Percentiles rank a stretch among this genome's conserved stretches.
Conservation (phyloP, 2,797 vertebrate species). For the Cossypha heuglini region DNA sequence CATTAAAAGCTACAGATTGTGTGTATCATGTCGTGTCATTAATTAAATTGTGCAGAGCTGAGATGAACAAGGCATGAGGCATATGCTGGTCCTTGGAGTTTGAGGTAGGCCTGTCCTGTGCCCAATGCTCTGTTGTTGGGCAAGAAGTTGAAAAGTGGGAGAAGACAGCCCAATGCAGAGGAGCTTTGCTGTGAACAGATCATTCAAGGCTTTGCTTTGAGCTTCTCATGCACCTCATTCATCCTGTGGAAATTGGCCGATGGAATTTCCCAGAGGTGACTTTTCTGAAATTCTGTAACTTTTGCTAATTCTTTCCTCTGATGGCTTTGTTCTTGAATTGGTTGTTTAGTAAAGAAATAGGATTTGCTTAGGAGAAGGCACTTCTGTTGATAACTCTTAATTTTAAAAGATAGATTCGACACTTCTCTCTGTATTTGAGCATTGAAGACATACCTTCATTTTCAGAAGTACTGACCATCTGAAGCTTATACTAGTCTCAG, state of each 20-base stretch:
- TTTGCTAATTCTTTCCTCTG: not conserved
- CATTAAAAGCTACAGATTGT: not conserved
- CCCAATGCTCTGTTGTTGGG: not conserved
- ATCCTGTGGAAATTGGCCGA: not conserved
- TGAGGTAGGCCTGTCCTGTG: not conserved
- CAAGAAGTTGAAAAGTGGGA: not conserved
- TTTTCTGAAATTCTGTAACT: not conserved
- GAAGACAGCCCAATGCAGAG: not conserved
- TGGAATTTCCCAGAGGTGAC: not conserved
- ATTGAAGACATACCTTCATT: not conserved
- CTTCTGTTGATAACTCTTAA: not conserved
- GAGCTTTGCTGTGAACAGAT: not conserved
- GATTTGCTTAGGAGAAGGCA: not conserved
- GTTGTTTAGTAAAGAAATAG: not conserved
- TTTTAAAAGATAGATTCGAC: not conserved
- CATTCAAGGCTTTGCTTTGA: not conserved
- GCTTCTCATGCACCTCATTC: accelerated
- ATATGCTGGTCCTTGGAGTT: not conserved
- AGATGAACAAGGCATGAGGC: not conserved
- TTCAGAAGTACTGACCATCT: not conserved
- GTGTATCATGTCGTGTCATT: not conserved
- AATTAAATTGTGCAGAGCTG: not conserved
- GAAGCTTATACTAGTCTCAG: not conserved
- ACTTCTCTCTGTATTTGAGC: not conserved
- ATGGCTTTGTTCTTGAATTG: not conserved